Conservation (phyloP, 2,113 vertebrate genomes). For the Carlito syrichta region DNA sequence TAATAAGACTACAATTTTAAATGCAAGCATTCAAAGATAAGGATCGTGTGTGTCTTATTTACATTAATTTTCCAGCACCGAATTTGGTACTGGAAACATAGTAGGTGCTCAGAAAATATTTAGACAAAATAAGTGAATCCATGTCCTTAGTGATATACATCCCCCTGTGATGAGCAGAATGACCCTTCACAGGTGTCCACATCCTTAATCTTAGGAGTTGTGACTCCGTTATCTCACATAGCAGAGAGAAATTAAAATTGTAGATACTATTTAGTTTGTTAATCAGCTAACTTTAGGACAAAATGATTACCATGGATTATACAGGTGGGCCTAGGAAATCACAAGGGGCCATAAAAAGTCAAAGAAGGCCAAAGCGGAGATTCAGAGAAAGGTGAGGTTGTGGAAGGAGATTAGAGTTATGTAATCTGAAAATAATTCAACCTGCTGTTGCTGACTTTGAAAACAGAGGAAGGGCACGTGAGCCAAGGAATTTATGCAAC, state of each 20-base stretch:
- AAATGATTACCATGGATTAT: background rate
- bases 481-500: background rate
- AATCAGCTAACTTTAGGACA: background rate
- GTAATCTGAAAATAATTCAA: background rate
- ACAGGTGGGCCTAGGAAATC: background rate
- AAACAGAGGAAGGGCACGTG: background rate
- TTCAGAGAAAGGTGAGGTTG: background rate
- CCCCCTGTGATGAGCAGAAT: background rate
- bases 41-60: background rate
- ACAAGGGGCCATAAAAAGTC: background rate
- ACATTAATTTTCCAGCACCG: background rate
- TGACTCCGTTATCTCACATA: background rate
- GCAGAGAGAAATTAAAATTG: background rate
- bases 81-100: background rate
- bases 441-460: background rate
- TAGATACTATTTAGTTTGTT: background rate
- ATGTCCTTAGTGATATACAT: background rate
- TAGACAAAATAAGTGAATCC: background rate
- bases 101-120: background rate
- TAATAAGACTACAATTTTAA: conserved; percentile 17
- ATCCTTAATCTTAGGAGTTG: background rate
- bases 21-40: background rate
- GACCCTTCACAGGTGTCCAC: background rate
- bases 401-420: background rate
- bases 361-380: background rate